A percentile compares a stretch with the other conserved stretches of the same genome.
phyloP scores from a whole-genome alignment of 2,113 vertebrate genomes.

The Cathartes aura region DNA sequence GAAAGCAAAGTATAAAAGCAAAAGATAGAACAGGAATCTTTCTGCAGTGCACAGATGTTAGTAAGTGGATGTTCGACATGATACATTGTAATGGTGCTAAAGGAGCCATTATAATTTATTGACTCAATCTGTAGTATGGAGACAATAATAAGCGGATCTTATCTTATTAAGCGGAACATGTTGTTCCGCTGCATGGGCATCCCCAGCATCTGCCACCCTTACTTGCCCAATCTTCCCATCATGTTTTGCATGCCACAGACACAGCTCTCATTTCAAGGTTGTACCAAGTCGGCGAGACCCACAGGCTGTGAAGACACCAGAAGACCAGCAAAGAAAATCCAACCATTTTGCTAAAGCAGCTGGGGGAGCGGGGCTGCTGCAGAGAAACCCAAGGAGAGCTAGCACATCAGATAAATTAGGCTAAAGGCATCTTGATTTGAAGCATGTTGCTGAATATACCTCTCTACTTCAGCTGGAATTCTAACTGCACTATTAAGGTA shows the following conservation, averaged over 20 bases:
- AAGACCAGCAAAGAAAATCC: not conserved
- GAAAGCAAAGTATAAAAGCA: not conserved
- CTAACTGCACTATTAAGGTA: conserved; percentile 31
- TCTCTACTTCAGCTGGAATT: conserved; percentile 17
- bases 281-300: not conserved
- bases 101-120: not conserved
- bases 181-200: not conserved
- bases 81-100: not conserved
- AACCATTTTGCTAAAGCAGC: not conserved
- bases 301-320: not conserved
- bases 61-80: not conserved
- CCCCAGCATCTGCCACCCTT: conserved; percentile 5
- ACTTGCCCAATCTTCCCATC: not conserved
- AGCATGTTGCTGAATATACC: conserved; percentile 48
- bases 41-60: not conserved
- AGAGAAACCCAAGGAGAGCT: not conserved
- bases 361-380: not conserved
- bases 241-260: not conserved
- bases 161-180: not conserved
- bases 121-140: not conserved
- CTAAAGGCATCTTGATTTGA: conserved; percentile 52
- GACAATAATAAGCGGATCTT: not conserved
- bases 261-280: not conserved
- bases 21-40: not conserved
- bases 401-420: not conserved